Evolutionary conservation across 2,888 invertebrate genomes (phyloP), one percentile per base, ranked within the genome.

Genomic region (Melanargia galathea): DNA sequence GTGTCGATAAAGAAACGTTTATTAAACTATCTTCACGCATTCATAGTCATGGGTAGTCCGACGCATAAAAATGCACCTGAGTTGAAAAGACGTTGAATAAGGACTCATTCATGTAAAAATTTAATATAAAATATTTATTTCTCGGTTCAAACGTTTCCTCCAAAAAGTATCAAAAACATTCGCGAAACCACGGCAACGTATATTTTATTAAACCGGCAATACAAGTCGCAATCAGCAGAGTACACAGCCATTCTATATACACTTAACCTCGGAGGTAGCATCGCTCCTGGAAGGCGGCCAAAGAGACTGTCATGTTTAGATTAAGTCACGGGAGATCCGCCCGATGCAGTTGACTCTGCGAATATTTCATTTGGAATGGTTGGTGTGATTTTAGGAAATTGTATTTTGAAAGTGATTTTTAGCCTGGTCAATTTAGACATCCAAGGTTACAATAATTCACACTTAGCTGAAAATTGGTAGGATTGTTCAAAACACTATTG

Each of bases 201-300:
- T 65, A 56, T 69, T 68, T 67, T 71, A 63, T 65, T 59, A 65
- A 64, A 43, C 54, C 51, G 58, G 68, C 67, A 70, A 68, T 79
- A 77, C 70, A 70, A 74, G 75, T 76, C 72, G 82, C 84, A 87
- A 87, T 86, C 88, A 87, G 84, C 81, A 80, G 82, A 79, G 83
- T 81, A 86, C 83, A 87, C 83, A 83, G 70, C 81, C 71, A 83
- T 83, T 83, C 82, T 83, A 83, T 85, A 82, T 80, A 81, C 75
- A 77, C 81, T 83, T 83, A 81, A 84, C 82, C 79, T 80, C 80
- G 75, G 80, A 84, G 83, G 83, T 82, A 81, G 81, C 78, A 74
- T 75, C 73, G 78, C 77, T 77, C 78, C 87, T 88, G 88, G 88
- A 84, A 74, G 66, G 66, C 67, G 75, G 83, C 88, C 88, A 88